Evolutionary conservation across 2,797 vertebrate genomes (phyloP).

Genomic region (Chromobotia macracanthus): DNA sequence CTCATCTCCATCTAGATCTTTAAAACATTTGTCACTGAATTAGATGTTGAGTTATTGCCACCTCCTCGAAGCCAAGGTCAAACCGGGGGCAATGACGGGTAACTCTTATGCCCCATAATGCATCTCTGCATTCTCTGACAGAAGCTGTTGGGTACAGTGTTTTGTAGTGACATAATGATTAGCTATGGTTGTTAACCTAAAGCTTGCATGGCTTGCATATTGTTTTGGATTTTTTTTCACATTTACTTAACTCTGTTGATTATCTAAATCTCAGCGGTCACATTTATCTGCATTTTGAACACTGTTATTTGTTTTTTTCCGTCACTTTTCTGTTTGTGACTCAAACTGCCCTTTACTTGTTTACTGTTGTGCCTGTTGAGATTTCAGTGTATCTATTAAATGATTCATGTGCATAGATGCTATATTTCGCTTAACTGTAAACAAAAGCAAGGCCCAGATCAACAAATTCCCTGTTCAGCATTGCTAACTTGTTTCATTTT

Average conservation of each 20-base stretch:
- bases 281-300: slow-evolving; percentile 16
- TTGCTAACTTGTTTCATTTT: not conserved
- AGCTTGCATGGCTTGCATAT: not conserved
- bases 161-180: not conserved
- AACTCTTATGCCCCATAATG: not conserved
- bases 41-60: slow-evolving; percentile 56
- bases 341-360: slow-evolving; percentile 19
- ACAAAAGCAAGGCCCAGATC: slow-evolving; percentile 1
- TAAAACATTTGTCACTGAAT: slow-evolving; percentile 60
- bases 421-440: slow-evolving; percentile 7
- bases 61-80: slow-evolving; percentile 23
- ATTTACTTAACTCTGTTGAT: not conserved
- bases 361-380: slow-evolving; percentile 16
- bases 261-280: not conserved
- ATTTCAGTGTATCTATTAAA: slow-evolving; percentile 8
- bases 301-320: not conserved
- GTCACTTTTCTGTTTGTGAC: slow-evolving; percentile 1
- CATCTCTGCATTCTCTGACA: not conserved
- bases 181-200: not conserved
- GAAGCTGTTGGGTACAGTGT: not conserved
- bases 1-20: slow-evolving; percentile 58
- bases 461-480: not conserved
- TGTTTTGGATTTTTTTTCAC: not conserved
- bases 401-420: not conserved
- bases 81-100: slow-evolving; percentile 17